phyloP scores from a whole-genome alignment of 2,888 invertebrate genomes.

The Tridacna crocea region DNA sequence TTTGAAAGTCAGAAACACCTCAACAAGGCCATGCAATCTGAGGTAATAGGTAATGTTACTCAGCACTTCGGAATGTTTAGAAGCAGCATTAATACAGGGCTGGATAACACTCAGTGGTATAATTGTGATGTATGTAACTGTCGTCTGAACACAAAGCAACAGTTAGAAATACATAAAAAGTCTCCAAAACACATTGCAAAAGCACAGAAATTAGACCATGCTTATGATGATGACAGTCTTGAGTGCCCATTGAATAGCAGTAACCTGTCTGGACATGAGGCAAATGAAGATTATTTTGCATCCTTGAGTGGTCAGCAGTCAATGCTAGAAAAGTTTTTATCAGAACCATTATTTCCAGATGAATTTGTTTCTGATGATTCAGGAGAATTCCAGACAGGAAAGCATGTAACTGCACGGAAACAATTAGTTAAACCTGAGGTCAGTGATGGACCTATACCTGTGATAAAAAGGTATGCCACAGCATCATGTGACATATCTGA shows the following conservation, averaged over 20 bases:
- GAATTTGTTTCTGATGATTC: neutral
- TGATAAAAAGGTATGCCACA: conserved; percentile 22
- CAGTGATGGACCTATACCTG: conserved; percentile 24
- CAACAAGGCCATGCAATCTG: conserved; percentile 45
- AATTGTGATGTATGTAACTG: conserved; percentile 49
- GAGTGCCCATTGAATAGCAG: neutral
- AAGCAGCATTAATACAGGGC: neutral
- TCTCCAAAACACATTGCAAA: conserved; percentile 59
- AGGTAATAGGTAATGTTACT: conserved; percentile 49
- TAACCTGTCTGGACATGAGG: neutral
- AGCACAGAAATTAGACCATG: conserved; percentile 12
- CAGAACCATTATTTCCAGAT: conserved; percentile 22
- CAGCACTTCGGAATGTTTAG: conserved; percentile 67
- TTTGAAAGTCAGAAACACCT: conserved; percentile 70
- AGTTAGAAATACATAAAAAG: conserved; percentile 63
- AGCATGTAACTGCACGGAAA: neutral
- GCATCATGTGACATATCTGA: neutral
- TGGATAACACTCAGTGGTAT: conserved; percentile 38
- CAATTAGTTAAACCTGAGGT: conserved; percentile 17
- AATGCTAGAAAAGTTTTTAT: conserved; percentile 18
- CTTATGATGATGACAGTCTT: neutral
- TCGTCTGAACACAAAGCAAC: conserved; percentile 66
- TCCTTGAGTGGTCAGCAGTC: conserved; percentile 12
- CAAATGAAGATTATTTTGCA: neutral
- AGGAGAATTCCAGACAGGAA: neutral